These are phyloP conservation scores for Apodemia hepburni DNA, from an alignment of 2,888 invertebrate species.

Conservation along the genomic window DNA sequence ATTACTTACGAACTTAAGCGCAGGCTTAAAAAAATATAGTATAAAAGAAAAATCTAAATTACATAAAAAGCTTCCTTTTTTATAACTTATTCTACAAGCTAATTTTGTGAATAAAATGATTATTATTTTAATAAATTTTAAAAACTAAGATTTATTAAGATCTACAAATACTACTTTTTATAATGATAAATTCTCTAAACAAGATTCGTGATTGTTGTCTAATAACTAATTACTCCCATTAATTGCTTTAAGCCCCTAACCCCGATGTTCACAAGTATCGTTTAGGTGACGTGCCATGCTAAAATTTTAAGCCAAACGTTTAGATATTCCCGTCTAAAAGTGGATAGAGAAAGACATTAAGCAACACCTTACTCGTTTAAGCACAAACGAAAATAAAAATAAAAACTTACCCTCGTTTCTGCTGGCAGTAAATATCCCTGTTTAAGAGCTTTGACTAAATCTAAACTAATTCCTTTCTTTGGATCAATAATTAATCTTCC, in stretches of 20 bases:
- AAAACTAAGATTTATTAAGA: background rate
- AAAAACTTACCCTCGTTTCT: constrained; percentile 92
- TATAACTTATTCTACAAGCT: constrained; percentile 11
- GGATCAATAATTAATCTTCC: constrained; percentile 84
- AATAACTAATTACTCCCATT: constrained; percentile 9
- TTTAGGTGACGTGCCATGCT: constrained; percentile 74
- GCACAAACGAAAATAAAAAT: constrained; percentile 53
- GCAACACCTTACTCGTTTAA: constrained; percentile 73
- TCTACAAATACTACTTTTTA: constrained; percentile 4
- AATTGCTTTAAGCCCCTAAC: constrained; percentile 38
- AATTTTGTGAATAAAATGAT: background rate
- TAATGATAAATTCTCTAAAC: background rate
- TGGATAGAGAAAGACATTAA: constrained; percentile 66
- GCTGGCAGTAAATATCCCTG: constrained; percentile 94
- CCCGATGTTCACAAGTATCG: constrained; percentile 56
- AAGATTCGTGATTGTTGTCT: background rate
- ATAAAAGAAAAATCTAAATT: constrained; percentile 3
- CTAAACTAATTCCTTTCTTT: constrained; percentile 80
- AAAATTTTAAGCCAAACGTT: constrained; percentile 74
- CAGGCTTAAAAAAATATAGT: constrained; percentile 14
- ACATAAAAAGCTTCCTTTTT: constrained; percentile 13
- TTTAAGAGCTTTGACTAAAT: constrained; percentile 92
- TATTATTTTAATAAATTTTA: background rate
- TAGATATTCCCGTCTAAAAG: constrained; percentile 68
- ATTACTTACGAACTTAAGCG: constrained; percentile 15